A percentile compares a stretch with the other conserved stretches of the same genome.
phyloP scores from a whole-genome alignment of 2,888 invertebrate species.

The Azorinus chamasolen region DNA sequence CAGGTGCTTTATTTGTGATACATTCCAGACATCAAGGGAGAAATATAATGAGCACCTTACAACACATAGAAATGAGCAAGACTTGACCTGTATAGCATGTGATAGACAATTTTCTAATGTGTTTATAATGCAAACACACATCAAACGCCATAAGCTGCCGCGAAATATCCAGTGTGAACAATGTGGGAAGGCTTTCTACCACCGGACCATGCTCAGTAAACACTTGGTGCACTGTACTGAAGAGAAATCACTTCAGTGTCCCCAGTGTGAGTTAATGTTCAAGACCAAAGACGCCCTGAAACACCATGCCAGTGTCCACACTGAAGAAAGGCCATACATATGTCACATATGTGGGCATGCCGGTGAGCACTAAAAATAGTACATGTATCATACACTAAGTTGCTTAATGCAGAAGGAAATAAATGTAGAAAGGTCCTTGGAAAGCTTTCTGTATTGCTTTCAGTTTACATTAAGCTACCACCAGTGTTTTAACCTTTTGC shows the following conservation, averaged over 20 bases:
- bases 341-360: conserved; percentile 57
- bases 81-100: conserved; percentile 38
- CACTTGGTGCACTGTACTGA: conserved; percentile 38
- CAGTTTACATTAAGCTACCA: too few species aligned
- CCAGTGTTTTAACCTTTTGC: too few species aligned
- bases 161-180: conserved; percentile 52
- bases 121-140: conserved; percentile 27
- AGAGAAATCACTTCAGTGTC: conserved; percentile 22
- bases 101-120: conserved; percentile 18
- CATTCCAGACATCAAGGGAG: background rate
- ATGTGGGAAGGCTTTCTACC: conserved; percentile 45
- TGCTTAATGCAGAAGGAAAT: too few species aligned
- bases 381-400: too few species aligned
- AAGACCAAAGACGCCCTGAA: conserved; percentile 34
- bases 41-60: conserved; percentile 29
- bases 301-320: conserved; percentile 39
- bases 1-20: conserved; percentile 39
- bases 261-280: conserved; percentile 39
- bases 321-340: conserved; percentile 40
- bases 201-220: conserved; percentile 23
- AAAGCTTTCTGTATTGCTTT: too few species aligned
- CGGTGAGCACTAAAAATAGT: too few species aligned
- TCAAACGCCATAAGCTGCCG: conserved; percentile 30
- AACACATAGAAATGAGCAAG: conserved; percentile 31
- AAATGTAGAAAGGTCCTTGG: too few species aligned